These are phyloP conservation scores for Sigmodon hispidus DNA, from an alignment of 2,113 vertebrate species.

Conservation along the genomic window DNA sequence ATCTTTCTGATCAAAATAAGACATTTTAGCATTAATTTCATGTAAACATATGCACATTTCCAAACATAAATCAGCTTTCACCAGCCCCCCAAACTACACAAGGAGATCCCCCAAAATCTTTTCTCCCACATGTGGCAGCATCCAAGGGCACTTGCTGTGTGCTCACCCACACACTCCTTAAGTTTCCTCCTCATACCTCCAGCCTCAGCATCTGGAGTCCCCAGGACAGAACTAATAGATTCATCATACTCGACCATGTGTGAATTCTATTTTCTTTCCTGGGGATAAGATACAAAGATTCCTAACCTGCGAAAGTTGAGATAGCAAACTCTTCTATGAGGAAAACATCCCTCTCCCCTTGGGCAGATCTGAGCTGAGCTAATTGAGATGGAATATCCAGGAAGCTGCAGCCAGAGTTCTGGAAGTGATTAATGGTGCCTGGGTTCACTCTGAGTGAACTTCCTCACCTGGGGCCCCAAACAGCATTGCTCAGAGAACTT, in stretches of 20 bases:
- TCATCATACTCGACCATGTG: not conserved
- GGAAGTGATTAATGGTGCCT: not conserved
- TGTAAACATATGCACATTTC: not conserved
- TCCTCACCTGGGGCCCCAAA: not conserved
- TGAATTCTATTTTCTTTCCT: not conserved
- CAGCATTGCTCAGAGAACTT: not conserved
- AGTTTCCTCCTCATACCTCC: not conserved
- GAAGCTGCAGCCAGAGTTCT: not conserved
- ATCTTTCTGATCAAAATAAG: not conserved
- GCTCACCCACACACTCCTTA: not conserved
- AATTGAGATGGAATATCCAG: not conserved
- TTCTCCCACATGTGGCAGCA: not conserved
- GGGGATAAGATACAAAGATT: slow-evolving; percentile 4
- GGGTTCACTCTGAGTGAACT: not conserved
- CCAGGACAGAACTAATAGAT: not conserved
- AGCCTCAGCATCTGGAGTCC: not conserved
- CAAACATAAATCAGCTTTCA: slow-evolving; percentile 5
- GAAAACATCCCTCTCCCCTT: not conserved
- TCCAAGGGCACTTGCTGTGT: not conserved
- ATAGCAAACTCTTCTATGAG: not conserved
- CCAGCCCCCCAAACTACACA: not conserved
- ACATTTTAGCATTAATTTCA: not conserved
- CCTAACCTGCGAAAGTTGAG: not conserved
- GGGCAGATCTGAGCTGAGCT: not conserved
- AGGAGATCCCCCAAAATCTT: not conserved